A percentile compares a stretch with the other conserved stretches of the same genome.
These are phyloP conservation scores for Falco biarmicus DNA, from an alignment of 2,797 vertebrate species.

Conservation along the genomic window DNA sequence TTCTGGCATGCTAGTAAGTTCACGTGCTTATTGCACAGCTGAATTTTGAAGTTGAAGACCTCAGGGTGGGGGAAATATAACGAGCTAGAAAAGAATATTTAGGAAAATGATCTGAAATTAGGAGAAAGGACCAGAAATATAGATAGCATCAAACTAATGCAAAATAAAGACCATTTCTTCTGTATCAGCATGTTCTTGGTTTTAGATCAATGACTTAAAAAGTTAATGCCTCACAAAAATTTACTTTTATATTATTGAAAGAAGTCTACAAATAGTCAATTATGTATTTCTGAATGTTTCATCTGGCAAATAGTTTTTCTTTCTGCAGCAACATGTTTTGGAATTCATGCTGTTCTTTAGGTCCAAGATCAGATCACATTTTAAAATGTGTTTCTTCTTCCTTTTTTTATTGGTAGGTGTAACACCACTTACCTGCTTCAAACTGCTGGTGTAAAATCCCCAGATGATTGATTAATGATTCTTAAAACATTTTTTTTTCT, in stretches of 20 bases:
- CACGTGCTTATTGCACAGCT: not conserved
- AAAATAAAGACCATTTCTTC: not conserved
- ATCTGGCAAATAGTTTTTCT: not conserved
- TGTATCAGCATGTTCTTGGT: not conserved
- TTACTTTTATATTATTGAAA: not conserved
- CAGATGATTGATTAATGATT: not conserved
- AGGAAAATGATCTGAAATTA: not conserved
- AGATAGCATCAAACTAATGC: not conserved
- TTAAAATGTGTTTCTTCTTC: not conserved
- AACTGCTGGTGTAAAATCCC: not conserved
- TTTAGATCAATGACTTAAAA: not conserved
- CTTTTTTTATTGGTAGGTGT: not conserved
- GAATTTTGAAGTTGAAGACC: not conserved
- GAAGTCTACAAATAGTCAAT: not conserved
- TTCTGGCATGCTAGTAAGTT: not conserved
- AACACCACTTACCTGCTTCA: not conserved
- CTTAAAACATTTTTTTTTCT: no score
- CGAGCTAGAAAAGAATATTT: not conserved
- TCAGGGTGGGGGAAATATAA: accelerated
- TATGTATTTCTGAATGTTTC: not conserved
- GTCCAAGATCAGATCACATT: not conserved
- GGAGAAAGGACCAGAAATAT: not conserved
- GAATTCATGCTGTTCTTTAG: not conserved
- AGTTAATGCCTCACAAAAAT: not conserved
- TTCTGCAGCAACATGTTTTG: not conserved